Base-by-base conservation (phyloP, 2,113 vertebrate genomes). In the Microcebus griseorufus region DNA sequence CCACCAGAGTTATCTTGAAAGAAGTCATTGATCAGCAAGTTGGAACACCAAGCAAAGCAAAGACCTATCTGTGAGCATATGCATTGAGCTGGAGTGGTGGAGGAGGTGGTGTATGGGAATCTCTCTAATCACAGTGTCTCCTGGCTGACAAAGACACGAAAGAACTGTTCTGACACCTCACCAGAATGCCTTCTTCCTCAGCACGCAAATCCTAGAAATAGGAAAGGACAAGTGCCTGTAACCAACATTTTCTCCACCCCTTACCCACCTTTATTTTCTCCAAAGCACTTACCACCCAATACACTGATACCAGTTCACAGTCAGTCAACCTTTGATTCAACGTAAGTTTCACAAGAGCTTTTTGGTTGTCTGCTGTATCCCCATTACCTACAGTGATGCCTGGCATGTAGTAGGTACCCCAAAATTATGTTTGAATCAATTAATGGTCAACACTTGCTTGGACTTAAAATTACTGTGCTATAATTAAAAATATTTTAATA, bases 21-120 rank as follows among this genome's bases (percentile, higher is more conserved):
- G 95, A 96, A 98, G 92, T 81, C 94, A 95, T 88, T 96, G 97
- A 97, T 98, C 97, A 98, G 97, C 97, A 95, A 93, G 89, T 82
- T 92, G 80, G 79, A 95, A 62, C 65, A 96, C 93, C 84, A 93
- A 45, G 73, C 82, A 81, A 93, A 45, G 73, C 82, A 81, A 65
- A 86, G 92, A 73, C 62, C 58, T 84, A 51, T 93, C 23, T 78
- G 78, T 53, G 34, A 91, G 82, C 6, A 0, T 58, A 22, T 81
- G 65, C 58, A 58, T 14, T 70, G 80, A 93, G 55, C 64, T 29
- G 22, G 37, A 25, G 6, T 32, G 13, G 17, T 18, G 9, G 27
- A 70, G 48, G 37, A 84, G 67, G 13, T 13, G 34, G 70, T 27
- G 2, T 27, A 34, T 8, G 2, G 37, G 69, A 37, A n/a, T 85